Conservation (phyloP, 2,888 invertebrate species). For the Lasius platythorax region DNA sequence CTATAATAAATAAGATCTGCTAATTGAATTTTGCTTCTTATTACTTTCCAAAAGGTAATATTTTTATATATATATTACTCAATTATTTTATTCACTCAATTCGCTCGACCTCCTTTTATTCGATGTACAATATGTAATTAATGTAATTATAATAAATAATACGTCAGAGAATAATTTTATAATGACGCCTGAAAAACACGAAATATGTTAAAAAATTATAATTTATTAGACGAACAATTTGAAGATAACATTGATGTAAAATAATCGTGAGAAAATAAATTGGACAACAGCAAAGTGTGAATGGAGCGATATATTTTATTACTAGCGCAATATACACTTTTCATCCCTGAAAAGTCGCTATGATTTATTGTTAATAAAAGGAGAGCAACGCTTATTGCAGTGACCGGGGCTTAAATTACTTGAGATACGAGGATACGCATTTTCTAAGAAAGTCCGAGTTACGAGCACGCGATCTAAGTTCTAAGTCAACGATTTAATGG, state of each 20-base stretch:
- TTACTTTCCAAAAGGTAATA: neutral
- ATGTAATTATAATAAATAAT: neutral
- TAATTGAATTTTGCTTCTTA: neutral
- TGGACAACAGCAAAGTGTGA: neutral
- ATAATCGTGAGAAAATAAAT: constrained; percentile 20
- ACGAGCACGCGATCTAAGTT: constrained; percentile 66
- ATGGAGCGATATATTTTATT: constrained; percentile 57
- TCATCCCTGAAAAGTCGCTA: constrained; percentile 41
- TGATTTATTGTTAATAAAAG: constrained; percentile 71
- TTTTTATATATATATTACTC: neutral
- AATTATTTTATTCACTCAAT: neutral
- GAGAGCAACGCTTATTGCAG: constrained; percentile 52
- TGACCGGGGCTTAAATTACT: constrained; percentile 59
- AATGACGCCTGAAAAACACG: neutral
- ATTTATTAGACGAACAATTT: neutral
- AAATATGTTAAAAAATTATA: neutral
- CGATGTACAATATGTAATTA: neutral
- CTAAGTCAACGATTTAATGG: constrained; percentile 72
- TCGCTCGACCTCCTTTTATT: neutral
- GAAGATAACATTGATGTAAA: constrained; percentile 6
- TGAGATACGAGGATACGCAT: constrained; percentile 60
- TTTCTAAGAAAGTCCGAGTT: constrained; percentile 65
- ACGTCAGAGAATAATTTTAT: neutral
- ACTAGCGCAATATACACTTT: constrained; percentile 5
- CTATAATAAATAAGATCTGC: neutral